Evolutionary conservation across 2,888 invertebrate genomes (phyloP).

Genomic region (Zhuqinia jingwanae): DNA sequence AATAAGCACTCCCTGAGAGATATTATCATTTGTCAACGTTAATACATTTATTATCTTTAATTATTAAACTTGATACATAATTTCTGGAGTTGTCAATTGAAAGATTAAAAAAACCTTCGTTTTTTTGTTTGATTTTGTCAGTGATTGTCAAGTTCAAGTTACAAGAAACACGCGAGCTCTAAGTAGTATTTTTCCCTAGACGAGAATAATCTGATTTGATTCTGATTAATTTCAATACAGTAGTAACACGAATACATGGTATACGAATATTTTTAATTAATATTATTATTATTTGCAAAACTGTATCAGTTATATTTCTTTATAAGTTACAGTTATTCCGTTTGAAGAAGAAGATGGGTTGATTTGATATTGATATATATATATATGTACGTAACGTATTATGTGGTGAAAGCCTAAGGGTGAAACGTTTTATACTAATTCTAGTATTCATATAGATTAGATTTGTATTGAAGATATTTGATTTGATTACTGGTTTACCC

Average conservation of each 20-base stretch:
- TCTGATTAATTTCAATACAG: background rate
- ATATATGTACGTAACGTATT: background rate
- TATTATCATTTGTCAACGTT: no score
- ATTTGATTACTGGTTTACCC: constrained; percentile 23
- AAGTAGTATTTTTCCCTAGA: no score
- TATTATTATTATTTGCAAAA: background rate
- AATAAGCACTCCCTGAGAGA: constrained; percentile 20
- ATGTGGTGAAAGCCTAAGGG: constrained; percentile 24
- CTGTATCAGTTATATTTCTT: background rate
- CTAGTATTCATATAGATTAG: background rate
- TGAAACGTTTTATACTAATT: constrained; percentile 25
- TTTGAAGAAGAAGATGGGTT: no score
- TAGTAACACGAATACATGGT: background rate
- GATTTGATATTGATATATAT: constrained; percentile 7
- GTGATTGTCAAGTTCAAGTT: constrained; percentile 16
- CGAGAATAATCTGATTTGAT: no score
- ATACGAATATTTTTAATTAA: no score
- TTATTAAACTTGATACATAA: background rate
- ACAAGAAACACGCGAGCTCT: no score
- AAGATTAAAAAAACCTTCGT: background rate
- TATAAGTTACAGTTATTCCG: background rate
- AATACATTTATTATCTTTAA: no score
- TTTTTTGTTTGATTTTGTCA: constrained; percentile 24
- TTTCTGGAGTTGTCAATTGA: constrained; percentile 1
- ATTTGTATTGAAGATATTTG: no score